Evolutionary conservation across 2,113 vertebrate genomes (phyloP).

Genomic region (Manacus vitellinus): DNA sequence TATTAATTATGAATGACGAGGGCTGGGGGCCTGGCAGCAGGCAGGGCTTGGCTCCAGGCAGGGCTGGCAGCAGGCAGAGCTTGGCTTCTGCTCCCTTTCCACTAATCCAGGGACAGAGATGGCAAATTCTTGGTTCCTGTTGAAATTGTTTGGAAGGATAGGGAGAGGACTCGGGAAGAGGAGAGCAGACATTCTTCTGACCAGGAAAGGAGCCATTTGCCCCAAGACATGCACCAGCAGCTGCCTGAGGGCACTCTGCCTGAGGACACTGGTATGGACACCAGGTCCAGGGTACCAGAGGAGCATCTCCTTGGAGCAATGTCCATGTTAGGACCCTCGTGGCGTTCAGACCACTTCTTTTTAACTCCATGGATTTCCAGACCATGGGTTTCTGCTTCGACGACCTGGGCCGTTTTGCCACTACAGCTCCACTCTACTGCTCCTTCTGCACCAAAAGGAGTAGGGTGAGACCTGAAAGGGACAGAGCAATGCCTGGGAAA

Average conservation of each 20-base stretch:
- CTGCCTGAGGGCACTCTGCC: background rate
- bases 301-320: background rate
- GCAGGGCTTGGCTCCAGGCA: background rate
- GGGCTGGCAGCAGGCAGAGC: background rate
- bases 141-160: background rate
- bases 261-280: background rate
- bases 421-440: background rate
- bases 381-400: background rate
- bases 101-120: background rate
- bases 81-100: background rate
- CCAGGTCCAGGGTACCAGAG: background rate
- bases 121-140: background rate
- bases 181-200: background rate
- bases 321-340: background rate
- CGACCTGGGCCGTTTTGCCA: background rate
- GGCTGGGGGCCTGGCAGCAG: background rate
- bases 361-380: background rate
- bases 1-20: background rate
- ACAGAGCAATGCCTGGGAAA: background rate
- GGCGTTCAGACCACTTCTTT: background rate
- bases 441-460: background rate
- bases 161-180: background rate
- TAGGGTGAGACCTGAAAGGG: background rate
- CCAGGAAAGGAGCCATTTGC: background rate
- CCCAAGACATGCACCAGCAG: background rate